Conservation (phyloP, 2,888 invertebrate species). For the Deroplatys truncata region DNA sequence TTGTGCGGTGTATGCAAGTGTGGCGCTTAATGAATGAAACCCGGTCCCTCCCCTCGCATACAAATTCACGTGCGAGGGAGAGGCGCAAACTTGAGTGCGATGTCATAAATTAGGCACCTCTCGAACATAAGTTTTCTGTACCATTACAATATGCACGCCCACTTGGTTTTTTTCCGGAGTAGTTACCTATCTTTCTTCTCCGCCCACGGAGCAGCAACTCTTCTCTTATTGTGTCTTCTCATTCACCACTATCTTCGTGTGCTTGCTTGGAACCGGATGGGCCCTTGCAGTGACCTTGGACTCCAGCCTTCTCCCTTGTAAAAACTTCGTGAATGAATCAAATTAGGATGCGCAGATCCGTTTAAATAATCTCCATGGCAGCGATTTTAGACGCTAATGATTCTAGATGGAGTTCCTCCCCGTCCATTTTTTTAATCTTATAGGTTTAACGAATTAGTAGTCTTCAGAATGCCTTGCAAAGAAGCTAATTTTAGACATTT, state of each 20-base stretch:
- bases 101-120: not conserved
- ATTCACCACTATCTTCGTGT: too few species aligned
- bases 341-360: not conserved
- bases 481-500: too few species aligned
- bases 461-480: too few species aligned
- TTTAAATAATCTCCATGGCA: not conserved
- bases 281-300: not conserved
- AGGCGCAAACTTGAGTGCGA: not conserved
- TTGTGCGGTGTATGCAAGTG: not conserved
- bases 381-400: too few species aligned
- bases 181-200: not conserved
- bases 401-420: too few species aligned
- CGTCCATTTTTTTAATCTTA: too few species aligned
- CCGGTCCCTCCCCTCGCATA: not conserved
- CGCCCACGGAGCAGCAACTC: not conserved
- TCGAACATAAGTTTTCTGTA: not conserved
- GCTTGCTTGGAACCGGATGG: not conserved
- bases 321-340: not conserved
- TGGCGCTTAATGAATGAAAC: not conserved
- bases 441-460: too few species aligned
- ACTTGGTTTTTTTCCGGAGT: not conserved
- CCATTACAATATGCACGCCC: not conserved
- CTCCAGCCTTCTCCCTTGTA: not conserved
- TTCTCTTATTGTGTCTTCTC: not conserved
- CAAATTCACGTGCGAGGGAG: too few species aligned